A percentile compares a stretch with the other conserved stretches of the same genome.
Evolutionary conservation across 2,888 invertebrate genomes (phyloP).

Genomic region (Chrysomela aeneicollis): DNA sequence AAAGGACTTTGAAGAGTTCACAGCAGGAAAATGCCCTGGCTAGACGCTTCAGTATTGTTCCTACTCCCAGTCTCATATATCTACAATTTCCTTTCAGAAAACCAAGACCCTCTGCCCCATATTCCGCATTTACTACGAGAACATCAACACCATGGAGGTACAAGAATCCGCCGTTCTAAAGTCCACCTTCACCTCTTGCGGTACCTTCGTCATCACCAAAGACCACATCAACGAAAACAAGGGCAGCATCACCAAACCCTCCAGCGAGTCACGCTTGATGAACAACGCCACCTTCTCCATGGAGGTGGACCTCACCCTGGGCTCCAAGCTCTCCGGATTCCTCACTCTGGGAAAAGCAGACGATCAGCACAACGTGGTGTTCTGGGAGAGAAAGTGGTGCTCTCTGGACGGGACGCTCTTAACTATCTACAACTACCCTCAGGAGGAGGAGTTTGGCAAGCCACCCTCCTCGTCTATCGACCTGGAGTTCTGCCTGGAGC

Average conservation of each 20-base stretch:
- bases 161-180: slow-evolving; percentile 41
- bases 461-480: slow-evolving; percentile 60
- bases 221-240: slow-evolving; percentile 29
- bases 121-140: slow-evolving; percentile 44
- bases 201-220: slow-evolving; percentile 35
- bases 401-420: slow-evolving; percentile 60
- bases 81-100: slow-evolving; percentile 25
- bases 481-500: slow-evolving; percentile 56
- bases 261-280: slow-evolving; percentile 19
- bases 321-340: slow-evolving; percentile 59
- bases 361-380: slow-evolving; percentile 51
- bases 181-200: slow-evolving; percentile 43
- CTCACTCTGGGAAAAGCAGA: slow-evolving; percentile 62
- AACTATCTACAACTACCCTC: slow-evolving; percentile 64
- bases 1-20: no score
- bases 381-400: slow-evolving; percentile 68
- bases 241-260: not conserved
- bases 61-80: no score
- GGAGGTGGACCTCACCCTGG: slow-evolving; percentile 34
- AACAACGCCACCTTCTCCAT: slow-evolving; percentile 29
- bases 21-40: no score
- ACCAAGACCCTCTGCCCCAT: slow-evolving; percentile 32
- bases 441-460: slow-evolving; percentile 56
- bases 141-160: slow-evolving; percentile 42
- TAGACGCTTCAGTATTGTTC: no score